Base-by-base conservation (phyloP, 2,888 invertebrate species). In the Patella pellucida region DNA sequence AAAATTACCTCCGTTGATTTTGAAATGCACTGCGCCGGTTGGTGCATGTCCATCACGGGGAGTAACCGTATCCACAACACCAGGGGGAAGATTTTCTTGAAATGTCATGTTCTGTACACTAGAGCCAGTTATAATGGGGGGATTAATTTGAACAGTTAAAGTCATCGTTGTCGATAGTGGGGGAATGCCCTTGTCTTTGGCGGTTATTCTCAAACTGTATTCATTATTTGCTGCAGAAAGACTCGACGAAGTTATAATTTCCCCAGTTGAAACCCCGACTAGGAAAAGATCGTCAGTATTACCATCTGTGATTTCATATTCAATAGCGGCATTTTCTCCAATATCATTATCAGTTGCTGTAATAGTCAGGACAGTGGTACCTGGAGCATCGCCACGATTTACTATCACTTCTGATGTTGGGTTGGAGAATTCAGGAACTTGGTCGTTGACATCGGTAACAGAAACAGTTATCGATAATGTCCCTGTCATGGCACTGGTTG, bases 61-160 rank as follows among this genome's bases (percentile, higher is more conserved):
- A 7, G 50, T 51, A 7, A 72, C 51, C 15, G 41, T 50, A 72
- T 16, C 56, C 41, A 67, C 9, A 14, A 23, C 14, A 12, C 23
- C 23, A 62, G 23, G 12, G 12, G 1, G 62, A 19, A 12, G 19
- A 23, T 23, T 23, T 62, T 62, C 62, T 11, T 23, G 62, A 12
- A 62, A 23, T n/a, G 19, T 11, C 62, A 62, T 62, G 23, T 19
- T 23, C 23, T 62, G 62, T 23, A 3, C 23, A 15, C 62, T 62
- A 11, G 62, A 12, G 2, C 62, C 62, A 62, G 23, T 23, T 12
- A 62, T 23, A 23, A 12, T 62, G 14, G 23, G 23, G 12, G 62
- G 62, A 12, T 95, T 95, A 75, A 98, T 93, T 85, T 95, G 94
- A 81, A 98, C 94, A 83, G 95, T 95, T 16, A 97, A 94, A 31